Percentiles rank a stretch among this genome's conserved stretches.
phyloP scores from a whole-genome alignment of 2,797 vertebrate genomes.

The Crenichthys baileyi region DNA sequence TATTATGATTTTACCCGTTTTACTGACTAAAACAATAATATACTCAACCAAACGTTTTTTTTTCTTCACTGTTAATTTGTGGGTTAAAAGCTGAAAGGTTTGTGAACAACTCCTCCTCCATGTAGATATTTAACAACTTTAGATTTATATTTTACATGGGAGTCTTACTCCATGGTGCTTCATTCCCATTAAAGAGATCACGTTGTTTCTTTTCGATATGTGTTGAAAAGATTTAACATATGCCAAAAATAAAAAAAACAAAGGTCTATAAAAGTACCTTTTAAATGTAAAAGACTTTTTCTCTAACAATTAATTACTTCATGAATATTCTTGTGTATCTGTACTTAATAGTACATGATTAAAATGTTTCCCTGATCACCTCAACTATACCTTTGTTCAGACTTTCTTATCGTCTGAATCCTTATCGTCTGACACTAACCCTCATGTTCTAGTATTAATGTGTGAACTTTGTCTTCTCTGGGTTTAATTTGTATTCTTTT shows the following conservation, averaged over 20 bases:
- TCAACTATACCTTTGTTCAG: background rate
- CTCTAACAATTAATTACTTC: background rate
- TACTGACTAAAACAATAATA: background rate
- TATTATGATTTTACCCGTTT: background rate
- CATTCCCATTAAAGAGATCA: too few relatives aligned
- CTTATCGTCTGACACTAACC: background rate
- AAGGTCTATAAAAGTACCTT: too few relatives aligned
- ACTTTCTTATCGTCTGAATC: background rate
- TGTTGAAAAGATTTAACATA: too few relatives aligned
- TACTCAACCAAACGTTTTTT: background rate
- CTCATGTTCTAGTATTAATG: background rate
- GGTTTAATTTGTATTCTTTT: background rate
- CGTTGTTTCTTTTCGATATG: too few relatives aligned
- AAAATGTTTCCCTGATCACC: background rate
- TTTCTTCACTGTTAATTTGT: background rate
- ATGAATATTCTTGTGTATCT: too few relatives aligned
- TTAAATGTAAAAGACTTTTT: background rate
- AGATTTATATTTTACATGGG: background rate
- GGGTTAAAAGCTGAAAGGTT: too few relatives aligned
- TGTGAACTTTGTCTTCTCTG: background rate
- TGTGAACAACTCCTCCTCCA: too few relatives aligned
- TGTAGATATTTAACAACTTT: background rate
- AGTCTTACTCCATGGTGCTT: too few relatives aligned
- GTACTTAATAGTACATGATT: too few relatives aligned
- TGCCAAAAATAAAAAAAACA: too few relatives aligned